These are phyloP conservation scores for Chelonoidis abingdonii DNA, from an alignment of 2,113 vertebrate genomes.

Conservation along the genomic window DNA sequence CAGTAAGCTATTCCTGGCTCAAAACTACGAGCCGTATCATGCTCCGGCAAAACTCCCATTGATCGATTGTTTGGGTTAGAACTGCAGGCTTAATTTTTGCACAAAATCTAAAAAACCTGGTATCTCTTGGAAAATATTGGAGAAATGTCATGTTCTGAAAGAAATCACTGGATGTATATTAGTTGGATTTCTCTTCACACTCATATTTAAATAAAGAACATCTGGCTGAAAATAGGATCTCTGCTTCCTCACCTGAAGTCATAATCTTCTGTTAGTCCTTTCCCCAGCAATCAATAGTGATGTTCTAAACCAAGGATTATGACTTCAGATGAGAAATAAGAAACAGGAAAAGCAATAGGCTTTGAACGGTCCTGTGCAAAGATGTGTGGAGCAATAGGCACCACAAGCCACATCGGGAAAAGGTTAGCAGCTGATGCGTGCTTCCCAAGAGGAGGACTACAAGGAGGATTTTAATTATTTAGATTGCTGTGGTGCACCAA, in stretches of 20 bases:
- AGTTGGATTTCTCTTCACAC: background rate
- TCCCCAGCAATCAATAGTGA: background rate
- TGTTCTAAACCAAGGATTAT: background rate
- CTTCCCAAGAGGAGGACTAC: background rate
- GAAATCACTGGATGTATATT: background rate
- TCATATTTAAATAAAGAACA: background rate
- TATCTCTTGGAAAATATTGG: background rate
- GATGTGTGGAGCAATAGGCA: background rate
- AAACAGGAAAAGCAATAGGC: background rate
- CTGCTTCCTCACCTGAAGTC: background rate
- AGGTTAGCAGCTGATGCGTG: background rate
- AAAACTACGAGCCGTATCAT: background rate
- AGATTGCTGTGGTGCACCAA: background rate
- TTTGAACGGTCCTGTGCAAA: background rate
- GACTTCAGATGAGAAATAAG: background rate
- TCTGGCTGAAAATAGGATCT: background rate
- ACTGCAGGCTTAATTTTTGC: background rate
- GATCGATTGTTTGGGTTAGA: background rate
- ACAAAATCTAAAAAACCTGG: background rate
- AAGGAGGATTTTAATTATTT: background rate
- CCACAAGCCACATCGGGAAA: background rate
- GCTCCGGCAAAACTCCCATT: background rate
- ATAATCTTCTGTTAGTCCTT: background rate
- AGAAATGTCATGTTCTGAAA: background rate
- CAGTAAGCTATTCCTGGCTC: background rate